Base-by-base conservation (phyloP, 1,140 invertebrate species). In the Papilio xuthus region DNA sequence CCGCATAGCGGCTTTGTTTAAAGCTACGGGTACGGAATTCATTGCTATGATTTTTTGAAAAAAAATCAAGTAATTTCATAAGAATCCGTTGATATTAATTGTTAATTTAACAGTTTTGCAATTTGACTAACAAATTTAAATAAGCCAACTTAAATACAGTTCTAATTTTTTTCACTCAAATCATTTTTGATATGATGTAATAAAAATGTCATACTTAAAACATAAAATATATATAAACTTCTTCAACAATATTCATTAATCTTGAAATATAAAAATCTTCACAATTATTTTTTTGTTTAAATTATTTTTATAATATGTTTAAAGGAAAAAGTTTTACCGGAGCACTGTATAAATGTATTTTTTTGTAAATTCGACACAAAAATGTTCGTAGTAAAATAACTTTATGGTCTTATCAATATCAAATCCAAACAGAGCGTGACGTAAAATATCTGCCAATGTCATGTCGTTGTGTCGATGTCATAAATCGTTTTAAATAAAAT, bases 1-100 rank as follows among this genome's bases (percentile, higher is more conserved):
- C 50, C 96, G 94, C 89, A 97, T 94, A 12, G 97, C 94, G 60
- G 94, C 94, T 88, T 93, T 93, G 53, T 93, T 92, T 71, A 93
- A 82, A 4, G 84, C 80, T 63, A 87, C 78, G 7, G 90, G 89
- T 32, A 88, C 84, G 0, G 91, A 81, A 86, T 92, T 92, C 91
- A 93, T 92, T 56, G 13, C 81, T 88, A 41, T 79, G 74, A 72
- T 67, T 84, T 90, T 73, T 71, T 44, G 26, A 50, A 67, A 67
- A 15, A n/a, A 63, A 63, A 13, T 2, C 9, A 18, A 37, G 3
- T 56, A 67, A 63, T 12, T 26, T 28, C 6, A 0, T 32, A 67
- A 67, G 26, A 28, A 28, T 67, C 15, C 32, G 26, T 67, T 15
- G 0, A 28, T 13, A 26, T 12, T 60, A 26, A 13, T 28, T 67